A percentile compares a stretch with the other conserved stretches of the same genome.
Conservation (phyloP, 2,888 invertebrate species). For the Monoplex corrugatus region DNA sequence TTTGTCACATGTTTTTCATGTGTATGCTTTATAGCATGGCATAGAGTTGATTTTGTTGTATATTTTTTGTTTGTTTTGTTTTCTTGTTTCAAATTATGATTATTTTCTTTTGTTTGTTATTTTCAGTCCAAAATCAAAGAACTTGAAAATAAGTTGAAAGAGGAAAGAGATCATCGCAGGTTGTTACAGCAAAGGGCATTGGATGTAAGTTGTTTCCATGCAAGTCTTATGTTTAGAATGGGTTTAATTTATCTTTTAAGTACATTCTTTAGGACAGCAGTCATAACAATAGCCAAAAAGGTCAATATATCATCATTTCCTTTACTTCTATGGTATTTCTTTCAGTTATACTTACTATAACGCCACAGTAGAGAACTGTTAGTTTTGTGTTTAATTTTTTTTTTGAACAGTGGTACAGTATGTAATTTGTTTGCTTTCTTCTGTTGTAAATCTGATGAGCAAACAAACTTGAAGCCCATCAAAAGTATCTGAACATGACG, state of each 20-base stretch:
- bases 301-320: too few species aligned
- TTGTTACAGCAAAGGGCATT: constrained; percentile 69
- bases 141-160: constrained; percentile 76
- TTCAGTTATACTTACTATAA: too few species aligned
- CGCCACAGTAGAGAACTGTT: too few species aligned
- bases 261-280: not conserved
- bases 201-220: constrained; percentile 51
- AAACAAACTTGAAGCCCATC: too few species aligned
- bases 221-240: not conserved
- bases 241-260: not conserved
- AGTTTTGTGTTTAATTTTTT: too few species aligned
- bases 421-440: too few species aligned
- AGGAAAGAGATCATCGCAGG: constrained; percentile 75
- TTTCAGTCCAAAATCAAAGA: constrained; percentile 79
- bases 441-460: too few species aligned
- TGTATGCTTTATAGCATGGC: not conserved
- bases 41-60: not conserved
- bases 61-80: too few species aligned
- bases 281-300: not conserved
- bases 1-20: not conserved
- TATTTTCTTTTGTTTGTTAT: constrained; percentile 10
- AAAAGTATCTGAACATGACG: too few species aligned
- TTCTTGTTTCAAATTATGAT: not conserved
- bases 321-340: too few species aligned
- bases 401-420: too few species aligned